Evolutionary conservation across 2,888 invertebrate genomes (phyloP).

Genomic region (Conomelus anceps): DNA sequence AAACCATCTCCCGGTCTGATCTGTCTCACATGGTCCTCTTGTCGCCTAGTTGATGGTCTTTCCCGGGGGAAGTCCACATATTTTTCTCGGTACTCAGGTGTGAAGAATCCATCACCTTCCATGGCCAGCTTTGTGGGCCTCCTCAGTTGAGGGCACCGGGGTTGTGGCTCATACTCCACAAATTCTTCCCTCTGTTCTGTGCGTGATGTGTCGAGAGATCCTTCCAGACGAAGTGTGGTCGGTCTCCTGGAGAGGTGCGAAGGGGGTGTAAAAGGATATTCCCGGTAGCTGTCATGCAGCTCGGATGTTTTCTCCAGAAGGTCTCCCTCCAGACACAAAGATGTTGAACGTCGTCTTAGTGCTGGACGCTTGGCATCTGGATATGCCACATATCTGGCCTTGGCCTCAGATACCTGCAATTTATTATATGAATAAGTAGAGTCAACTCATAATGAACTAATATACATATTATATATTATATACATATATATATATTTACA

Average conservation of each 20-base stretch:
- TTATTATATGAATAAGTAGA: constrained; percentile 4
- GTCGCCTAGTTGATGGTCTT: constrained; percentile 26
- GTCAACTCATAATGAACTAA: no score
- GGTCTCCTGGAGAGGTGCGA: constrained; percentile 28
- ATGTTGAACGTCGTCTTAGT: constrained; percentile 11
- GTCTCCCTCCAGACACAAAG: constrained; percentile 28
- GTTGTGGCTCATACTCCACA: constrained; percentile 21
- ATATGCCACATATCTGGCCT: constrained; percentile 18
- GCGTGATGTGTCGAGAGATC: constrained; percentile 26
- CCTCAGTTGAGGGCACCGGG: constrained; percentile 5
- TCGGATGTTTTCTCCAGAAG: constrained; percentile 25
- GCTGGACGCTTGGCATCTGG: constrained; percentile 18
- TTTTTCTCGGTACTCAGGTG: constrained; percentile 19
- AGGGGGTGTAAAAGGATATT: constrained; percentile 27
- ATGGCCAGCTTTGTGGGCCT: constrained; percentile 9
- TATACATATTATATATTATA: no score
- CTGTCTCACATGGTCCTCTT: constrained; percentile 13
- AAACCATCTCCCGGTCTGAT: constrained; percentile 28
- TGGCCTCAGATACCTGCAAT: constrained; percentile 17
- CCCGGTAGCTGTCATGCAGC: constrained; percentile 29
- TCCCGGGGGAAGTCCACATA: constrained; percentile 29
- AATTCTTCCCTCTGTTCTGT: constrained; percentile 30
- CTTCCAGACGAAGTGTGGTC: constrained; percentile 32
- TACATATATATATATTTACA: no score
- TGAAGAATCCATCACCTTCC: constrained; percentile 11